Evolutionary conservation across 1,140 invertebrate genomes (phyloP), one percentile per base, ranked within the genome.

Genomic region (Neodiprion fabricii): DNA sequence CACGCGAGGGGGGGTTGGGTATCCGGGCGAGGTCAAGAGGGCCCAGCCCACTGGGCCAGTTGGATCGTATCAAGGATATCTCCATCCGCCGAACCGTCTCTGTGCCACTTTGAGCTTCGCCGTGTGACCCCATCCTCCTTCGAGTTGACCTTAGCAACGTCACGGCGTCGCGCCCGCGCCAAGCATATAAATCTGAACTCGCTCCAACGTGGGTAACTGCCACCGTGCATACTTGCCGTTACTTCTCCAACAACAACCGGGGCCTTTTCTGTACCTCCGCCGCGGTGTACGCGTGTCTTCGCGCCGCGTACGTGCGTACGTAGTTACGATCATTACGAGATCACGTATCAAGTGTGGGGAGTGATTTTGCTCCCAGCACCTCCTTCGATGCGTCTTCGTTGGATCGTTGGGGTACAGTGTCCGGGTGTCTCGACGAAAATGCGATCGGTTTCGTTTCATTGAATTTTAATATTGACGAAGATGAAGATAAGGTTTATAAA

Each of bases 401-500:
- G 28, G 28, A 40, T 40, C 28, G 28, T 40, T 5, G 2, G 28
- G 5, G 28, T 40, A 40, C 28, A 40, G 28, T 40, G 28, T 40
- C 28, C 28, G 28, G 28, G 28, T 40, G 28, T 40, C 28, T 3
- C 28, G 28, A 40, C 28, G 28, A 40, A 40, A 40, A 40, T 40
- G 28, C 28, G 28, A 40, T 40, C 28, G 28, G 28, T 40, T 40
- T 5, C 28, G 28, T 5, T 2, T 40, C 2, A 40, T 40, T 40
- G 28, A 40, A 40, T 40, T 40, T 40, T 5, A 40, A 40, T 40
- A 5, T 40, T 40, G 28, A 40, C 5, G 28, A 40, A 40, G 79
- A 74, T 78, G 81, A 82, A 77, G 78, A 76, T 81, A 76, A 77
- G 72, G 72, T 81, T 84, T 81, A 83, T 80, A 83, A 81, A 83